Base-by-base conservation (phyloP, 2,888 invertebrate genomes). In the Lepidochitona cinerea region DNA sequence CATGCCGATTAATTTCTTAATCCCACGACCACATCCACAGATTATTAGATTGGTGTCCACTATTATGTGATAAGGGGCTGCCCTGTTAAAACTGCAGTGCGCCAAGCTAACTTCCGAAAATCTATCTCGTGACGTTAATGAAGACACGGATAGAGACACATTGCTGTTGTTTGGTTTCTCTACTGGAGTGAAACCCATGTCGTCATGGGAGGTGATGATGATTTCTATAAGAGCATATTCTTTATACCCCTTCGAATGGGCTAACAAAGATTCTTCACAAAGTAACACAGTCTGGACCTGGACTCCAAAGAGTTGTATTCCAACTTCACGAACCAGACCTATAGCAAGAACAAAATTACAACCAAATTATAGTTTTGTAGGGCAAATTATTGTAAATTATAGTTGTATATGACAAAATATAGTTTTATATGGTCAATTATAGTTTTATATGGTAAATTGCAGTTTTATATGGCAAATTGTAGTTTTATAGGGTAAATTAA, bases 201-300 rank as follows among this genome's bases (percentile, higher is more conserved):
- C n/a, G n/a, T n/a, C n/a, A n/a, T n/a, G 49, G 1, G 49, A n/a
- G 23, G 3, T 49, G 1, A 26, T 59, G 7, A 59, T 23, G 12
- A 59, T 59, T 59, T 59, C 59, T 29, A 59, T 59, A 23, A 59
- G 29, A 1, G 59, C 59, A 59, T 59, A 26, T 59, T 59, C 59
- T 26, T 59, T 59, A 29, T 23, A 59, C 14, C 59, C 59, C 29
- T 26, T 12, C 23, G 32, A 14, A 59, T 59, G 14, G 59, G 23
- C 7, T 29, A 29, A 14, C 18, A 59, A 32, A 29, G 23, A 1
- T 26, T 59, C 59, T 3, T 4, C 32, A 29, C 29, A 59, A 14
- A 59, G 1, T 29, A 59, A 18, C 9, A 14, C 29, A 9, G 7
- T 2, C 26, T 59, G 29, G 14, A 26, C 26, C 12, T 59, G 29